Evolutionary conservation across 2,113 vertebrate genomes (phyloP).

Genomic region (Cryptomyrus ogoouensis): DNA sequence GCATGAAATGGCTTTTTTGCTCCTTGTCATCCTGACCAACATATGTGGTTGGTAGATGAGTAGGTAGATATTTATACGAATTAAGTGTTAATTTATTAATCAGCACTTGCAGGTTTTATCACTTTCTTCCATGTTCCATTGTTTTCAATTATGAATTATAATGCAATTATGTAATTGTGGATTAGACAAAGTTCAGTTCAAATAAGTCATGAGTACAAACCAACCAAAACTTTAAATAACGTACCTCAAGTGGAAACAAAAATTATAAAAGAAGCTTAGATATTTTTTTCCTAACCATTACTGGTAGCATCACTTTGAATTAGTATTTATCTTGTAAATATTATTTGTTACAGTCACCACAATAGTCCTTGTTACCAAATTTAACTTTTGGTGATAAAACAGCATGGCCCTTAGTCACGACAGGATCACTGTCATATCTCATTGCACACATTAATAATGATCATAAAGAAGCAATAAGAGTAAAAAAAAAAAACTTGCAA

Average conservation of each 20-base stretch:
- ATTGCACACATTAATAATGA: conserved; percentile 50
- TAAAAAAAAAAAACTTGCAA: conserved; percentile 31
- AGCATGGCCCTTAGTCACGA: conserved; percentile 59
- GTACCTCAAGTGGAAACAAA: conserved; percentile 68
- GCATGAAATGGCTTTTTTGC: background rate
- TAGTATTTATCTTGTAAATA: conserved; percentile 62
- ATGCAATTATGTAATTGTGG: conserved; percentile 54
- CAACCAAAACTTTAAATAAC: conserved; percentile 63
- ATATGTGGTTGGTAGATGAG: background rate
- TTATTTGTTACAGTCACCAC: conserved; percentile 62
- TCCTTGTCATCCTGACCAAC: background rate
- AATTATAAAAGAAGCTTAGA: conserved; percentile 67
- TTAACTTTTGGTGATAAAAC: conserved; percentile 52
- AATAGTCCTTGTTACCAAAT: conserved; percentile 61
- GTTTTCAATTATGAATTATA: conserved; percentile 24
- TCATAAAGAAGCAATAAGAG: conserved; percentile 28
- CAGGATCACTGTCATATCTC: conserved; percentile 45
- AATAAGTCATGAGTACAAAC: conserved; percentile 68
- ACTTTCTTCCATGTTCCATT: conserved; percentile 37
- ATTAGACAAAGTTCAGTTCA: conserved; percentile 59
- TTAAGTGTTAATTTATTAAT: conserved; percentile 45
- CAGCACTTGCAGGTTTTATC: conserved; percentile 44
- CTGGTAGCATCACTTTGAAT: conserved; percentile 60
- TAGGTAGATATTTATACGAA: background rate
- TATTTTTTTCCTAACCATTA: conserved; percentile 51